These are phyloP conservation scores for Nineta flava DNA, from an alignment of 2,888 invertebrate genomes.

Conservation along the genomic window DNA sequence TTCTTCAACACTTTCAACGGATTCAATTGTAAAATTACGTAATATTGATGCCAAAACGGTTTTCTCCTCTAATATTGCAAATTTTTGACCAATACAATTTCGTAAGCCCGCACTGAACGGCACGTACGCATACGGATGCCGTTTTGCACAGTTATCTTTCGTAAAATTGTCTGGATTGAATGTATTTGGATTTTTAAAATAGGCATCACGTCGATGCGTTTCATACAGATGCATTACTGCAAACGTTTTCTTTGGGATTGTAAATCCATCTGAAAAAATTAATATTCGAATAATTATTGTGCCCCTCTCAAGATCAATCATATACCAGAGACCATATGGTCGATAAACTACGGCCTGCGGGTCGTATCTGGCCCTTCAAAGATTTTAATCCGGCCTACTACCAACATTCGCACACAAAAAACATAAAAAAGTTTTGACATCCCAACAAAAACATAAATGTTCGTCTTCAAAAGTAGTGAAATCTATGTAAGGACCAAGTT, in stretches of 20 bases:
- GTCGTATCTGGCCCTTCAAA: no score
- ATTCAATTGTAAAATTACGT: slow-evolving; percentile 16
- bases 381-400: no score
- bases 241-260: not conserved
- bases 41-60: slow-evolving; percentile 17
- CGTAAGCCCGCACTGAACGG: slow-evolving; percentile 23
- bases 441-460: no score
- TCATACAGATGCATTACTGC: slow-evolving; percentile 18
- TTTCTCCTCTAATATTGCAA: slow-evolving; percentile 18
- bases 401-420: no score
- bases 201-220: slow-evolving; percentile 25
- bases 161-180: slow-evolving; percentile 24
- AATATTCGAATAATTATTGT: no score
- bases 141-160: slow-evolving; percentile 18
- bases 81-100: slow-evolving; percentile 25
- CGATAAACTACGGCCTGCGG: no score
- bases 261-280: slow-evolving; percentile 3
- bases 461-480: no score
- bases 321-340: no score
- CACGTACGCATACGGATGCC: slow-evolving; percentile 22
- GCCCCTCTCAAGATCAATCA: no score
- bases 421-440: no score
- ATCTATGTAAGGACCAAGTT: no score
- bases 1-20: slow-evolving; percentile 16
- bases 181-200: slow-evolving; percentile 20